Evolutionary conservation across 1,140 invertebrate species (phyloP), one percentile per base, ranked within the genome.

Genomic region (Catajapyx aquilonaris): DNA sequence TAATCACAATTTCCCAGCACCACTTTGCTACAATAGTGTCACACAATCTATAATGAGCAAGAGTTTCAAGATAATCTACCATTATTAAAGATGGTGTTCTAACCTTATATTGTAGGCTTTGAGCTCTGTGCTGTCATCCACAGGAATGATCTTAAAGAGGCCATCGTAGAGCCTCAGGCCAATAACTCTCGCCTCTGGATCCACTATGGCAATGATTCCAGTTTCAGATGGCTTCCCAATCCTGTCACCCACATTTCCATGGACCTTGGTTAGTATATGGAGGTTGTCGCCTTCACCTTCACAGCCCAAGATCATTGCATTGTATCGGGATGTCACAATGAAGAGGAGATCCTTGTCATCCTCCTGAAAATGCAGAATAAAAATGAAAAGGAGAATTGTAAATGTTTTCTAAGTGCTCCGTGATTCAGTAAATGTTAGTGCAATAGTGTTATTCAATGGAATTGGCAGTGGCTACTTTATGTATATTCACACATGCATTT

Each of bases 271-370:
- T 28, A 94, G 74, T 23, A 97, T 88, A 53, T 93, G 88, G 40
- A 95, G 68, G 45, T 71, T 69, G 37, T 76, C 73, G 15, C 67
- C 73, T 39, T 79, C 72, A 33, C 62, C 65, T 34, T 71, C 62
- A 55, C 87, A 94, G 62, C 94, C 88, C 33, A 99, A 56, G 50
- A 97, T 94, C 81, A 95, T 94, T 2, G 88, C 86, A 71, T 97
- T 90, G 52, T 93, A 93, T 20, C 86, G 66, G 16, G 73, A 70
- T 13, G 94, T 98, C 37, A 98, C 61, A 17, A 99, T 71, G 57
- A 98, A 95, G 16, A 99, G 61, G 30, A 88, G 60, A 57, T 99
- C 93, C 61, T 94, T 94, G 33, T 77, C 73, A 50, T 91, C 84
- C 52, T 85, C 73, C 83, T 91, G 55, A n/a, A n/a, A n/a, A n/a